Conservation (phyloP, 1,140 invertebrate species). For the Grapholita molesta region DNA sequence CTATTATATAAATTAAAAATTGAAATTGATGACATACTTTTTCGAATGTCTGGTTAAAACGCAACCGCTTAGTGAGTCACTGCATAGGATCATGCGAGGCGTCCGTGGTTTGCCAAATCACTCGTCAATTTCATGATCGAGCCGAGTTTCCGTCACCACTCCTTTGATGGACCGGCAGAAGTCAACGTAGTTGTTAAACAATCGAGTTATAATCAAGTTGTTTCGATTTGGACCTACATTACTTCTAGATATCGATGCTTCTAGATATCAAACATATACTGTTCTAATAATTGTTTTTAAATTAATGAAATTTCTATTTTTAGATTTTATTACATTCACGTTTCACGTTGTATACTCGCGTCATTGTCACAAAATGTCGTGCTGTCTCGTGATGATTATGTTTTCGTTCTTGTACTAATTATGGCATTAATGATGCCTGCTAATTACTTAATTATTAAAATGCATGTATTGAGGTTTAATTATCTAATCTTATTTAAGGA, state of each 20-base stretch:
- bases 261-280: too few species aligned
- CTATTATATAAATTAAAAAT: too few species aligned
- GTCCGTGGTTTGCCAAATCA: neutral
- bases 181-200: neutral
- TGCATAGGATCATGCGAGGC: neutral
- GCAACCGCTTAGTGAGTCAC: neutral
- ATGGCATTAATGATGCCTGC: neutral
- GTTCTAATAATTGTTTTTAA: too few species aligned
- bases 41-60: neutral
- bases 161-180: neutral
- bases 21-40: too few species aligned
- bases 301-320: neutral
- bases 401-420: neutral
- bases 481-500: too few species aligned
- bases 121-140: neutral
- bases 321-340: neutral
- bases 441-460: neutral
- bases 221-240: too few species aligned
- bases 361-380: neutral
- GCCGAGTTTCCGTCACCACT: neutral
- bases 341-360: neutral
- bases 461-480: too few species aligned
- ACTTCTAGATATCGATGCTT: too few species aligned
- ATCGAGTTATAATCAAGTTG: neutral
- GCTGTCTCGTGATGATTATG: neutral